phyloP scores from a whole-genome alignment of 2,888 invertebrate species.

The Cynaeus angustus region DNA sequence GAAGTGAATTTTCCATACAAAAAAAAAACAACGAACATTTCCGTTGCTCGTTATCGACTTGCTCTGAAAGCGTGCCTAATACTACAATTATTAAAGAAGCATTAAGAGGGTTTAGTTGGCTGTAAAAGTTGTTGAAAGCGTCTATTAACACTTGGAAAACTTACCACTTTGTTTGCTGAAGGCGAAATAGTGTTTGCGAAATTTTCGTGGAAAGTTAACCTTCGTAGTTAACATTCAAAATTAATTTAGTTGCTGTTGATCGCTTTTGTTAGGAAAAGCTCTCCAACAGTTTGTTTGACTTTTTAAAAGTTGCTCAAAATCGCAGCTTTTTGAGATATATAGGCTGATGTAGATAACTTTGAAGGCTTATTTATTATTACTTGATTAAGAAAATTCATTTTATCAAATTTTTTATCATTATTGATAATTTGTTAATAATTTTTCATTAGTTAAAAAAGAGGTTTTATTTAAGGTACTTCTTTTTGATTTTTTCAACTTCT shows the following conservation, averaged over 20 bases:
- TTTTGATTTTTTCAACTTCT: too few relatives aligned
- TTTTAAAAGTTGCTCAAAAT: too few relatives aligned
- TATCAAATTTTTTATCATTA: too few relatives aligned
- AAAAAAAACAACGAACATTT: not conserved
- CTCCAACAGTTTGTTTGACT: too few relatives aligned
- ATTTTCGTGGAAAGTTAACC: not conserved
- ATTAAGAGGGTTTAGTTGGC: slow-evolving; percentile 7
- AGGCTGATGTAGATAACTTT: too few relatives aligned
- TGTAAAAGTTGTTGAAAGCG: slow-evolving; percentile 18
- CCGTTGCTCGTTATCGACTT: slow-evolving; percentile 10
- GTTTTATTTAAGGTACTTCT: too few relatives aligned
- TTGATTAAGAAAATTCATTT: too few relatives aligned
- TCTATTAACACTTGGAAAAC: not conserved
- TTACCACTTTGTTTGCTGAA: not conserved
- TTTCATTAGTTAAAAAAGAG: too few relatives aligned
- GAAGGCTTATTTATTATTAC: too few relatives aligned
- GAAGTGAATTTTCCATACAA: not conserved
- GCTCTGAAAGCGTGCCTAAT: slow-evolving; percentile 14
- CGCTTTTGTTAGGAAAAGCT: too few relatives aligned
- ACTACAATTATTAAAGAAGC: slow-evolving; percentile 10
- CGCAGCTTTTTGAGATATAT: too few relatives aligned
- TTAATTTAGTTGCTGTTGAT: not conserved
- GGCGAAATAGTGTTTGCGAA: not conserved
- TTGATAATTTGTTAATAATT: too few relatives aligned
- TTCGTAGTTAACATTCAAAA: not conserved